A percentile compares a stretch with the other conserved stretches of the same genome.
These are phyloP conservation scores for Tenebrio molitor DNA, from an alignment of 1,140 invertebrate genomes.

Conservation along the genomic window DNA sequence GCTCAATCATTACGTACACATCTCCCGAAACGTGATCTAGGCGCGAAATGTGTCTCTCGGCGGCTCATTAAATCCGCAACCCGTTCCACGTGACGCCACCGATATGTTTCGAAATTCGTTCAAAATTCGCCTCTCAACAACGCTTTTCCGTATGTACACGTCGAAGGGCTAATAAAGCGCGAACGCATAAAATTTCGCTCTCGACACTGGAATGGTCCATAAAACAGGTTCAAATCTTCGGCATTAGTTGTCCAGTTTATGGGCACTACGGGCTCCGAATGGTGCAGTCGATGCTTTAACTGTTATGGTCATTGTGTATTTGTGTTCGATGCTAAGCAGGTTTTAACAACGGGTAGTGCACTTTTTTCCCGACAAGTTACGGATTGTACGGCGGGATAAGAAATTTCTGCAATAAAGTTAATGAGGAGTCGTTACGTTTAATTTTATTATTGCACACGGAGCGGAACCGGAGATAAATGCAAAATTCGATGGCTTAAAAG, in stretches of 20 bases:
- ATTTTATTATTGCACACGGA: neutral
- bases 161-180: neutral
- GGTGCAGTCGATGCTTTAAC: neutral
- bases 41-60: conserved; percentile 20
- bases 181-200: neutral
- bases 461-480: neutral
- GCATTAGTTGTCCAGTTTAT: neutral
- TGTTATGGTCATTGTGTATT: neutral
- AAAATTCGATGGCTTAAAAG: neutral
- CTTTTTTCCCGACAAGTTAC: too few species aligned
- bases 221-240: neutral
- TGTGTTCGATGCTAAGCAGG: neutral
- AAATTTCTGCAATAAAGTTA: neutral
- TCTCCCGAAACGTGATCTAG: conserved; percentile 18
- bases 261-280: neutral
- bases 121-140: too few species aligned
- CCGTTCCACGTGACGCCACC: conserved; percentile 7
- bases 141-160: too few species aligned
- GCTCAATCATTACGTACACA: conserved; percentile 34
- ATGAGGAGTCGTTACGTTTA: neutral
- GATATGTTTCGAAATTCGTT: conserved; percentile 23
- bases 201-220: neutral
- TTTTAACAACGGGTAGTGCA: neutral
- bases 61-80: conserved; percentile 30
- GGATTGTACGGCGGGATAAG: too few species aligned